Base-by-base conservation (phyloP, 2,888 invertebrate species). In the Noctua pronuba region DNA sequence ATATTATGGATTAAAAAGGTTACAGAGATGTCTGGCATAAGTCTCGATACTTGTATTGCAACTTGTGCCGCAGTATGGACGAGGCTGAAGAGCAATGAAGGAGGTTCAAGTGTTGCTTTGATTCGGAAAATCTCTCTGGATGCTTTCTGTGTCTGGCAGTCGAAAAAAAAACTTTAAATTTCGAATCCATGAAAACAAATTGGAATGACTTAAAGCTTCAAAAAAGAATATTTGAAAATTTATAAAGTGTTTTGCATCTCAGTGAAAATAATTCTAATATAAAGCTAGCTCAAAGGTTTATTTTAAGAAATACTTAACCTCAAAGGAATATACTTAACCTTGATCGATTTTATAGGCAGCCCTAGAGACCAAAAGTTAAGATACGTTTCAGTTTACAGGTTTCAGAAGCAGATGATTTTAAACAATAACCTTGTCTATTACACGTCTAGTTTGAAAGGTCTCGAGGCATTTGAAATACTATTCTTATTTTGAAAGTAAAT, bases 301-400 rank as follows among this genome's bases (percentile, higher is more conserved):
- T 31, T 69, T 41, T 21, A 38, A 13, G 35, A 38, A 38, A 55
- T 46, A 41, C 16, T 21, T 35, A 67, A 76, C 49, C 31, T 78
- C 55, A 65, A 70, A 65, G 46, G 38, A 78, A 58, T 60, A 55
- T n/a, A 55, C 6, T 35, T 41, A 46, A 75, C 60, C 31, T 62
- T 31, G 38, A 76, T 81, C 46, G 52, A 62, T 62, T 60, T 18
- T 46, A 55, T 28, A 35, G n/a, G 35, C 31, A 66, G 60, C n/a
- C 52, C 24, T 58, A 67, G 31, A 31, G 67, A 62, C 16, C 35
- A 38, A 67, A 76, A 62, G 35, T 70, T 66, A 46, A 38, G 16
- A 79, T 52, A 55, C 13, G 60, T 68, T 70, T 38, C 41, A 62
- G 44, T 71, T 80, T 46, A 66, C 69, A 71, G 70, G 38, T 80